Base-by-base conservation (phyloP, 1,140 invertebrate genomes). In the Pygmarrhopalites habei region DNA sequence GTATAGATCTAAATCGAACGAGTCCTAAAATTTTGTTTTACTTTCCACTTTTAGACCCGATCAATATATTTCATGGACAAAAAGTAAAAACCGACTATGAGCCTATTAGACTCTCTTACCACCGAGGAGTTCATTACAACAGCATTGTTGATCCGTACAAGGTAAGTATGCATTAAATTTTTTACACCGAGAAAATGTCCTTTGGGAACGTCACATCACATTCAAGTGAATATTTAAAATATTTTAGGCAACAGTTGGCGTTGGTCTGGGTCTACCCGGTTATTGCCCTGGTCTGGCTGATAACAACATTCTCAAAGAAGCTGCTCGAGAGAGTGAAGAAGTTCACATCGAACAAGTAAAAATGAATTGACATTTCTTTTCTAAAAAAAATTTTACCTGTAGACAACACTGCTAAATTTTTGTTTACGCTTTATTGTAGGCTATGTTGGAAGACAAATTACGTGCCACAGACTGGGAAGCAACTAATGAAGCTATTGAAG, bases 381-480 rank as follows among this genome's bases (percentile, higher is more conserved):
- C 25, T 28, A 39, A 4, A 57, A n/a, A n/a, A n/a, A n/a, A n/a
- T n/a, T n/a, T n/a, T n/a, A n/a, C n/a, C 23, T 57, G 7, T n/a
- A n/a, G n/a, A n/a, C n/a, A n/a, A n/a, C n/a, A n/a, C n/a, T n/a
- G n/a, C n/a, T 15, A 21, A 43, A 58, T 58, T 41, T 23, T 58
- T 14, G 17, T 43, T 10, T 58, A 7, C 41, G 14, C 14, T 26
- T 43, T 60, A 5, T 46, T 47, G 44, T 72, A 90, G 83, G 87
- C 90, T 2, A 95, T 95, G 92, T 78, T 95, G 56, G 88, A 94
- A 75, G 92, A 95, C 74, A 95, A 95, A 76, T 75, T 95, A 28
- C 83, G 86, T 74, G 90, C 90, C 47, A 92, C 90, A 43, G 92
- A 95, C 75, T 94, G 90, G 89, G 90, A 95, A 76, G 87, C 90